Base-by-base conservation (phyloP, 2,888 invertebrate genomes). In the Lysandra coridon region DNA sequence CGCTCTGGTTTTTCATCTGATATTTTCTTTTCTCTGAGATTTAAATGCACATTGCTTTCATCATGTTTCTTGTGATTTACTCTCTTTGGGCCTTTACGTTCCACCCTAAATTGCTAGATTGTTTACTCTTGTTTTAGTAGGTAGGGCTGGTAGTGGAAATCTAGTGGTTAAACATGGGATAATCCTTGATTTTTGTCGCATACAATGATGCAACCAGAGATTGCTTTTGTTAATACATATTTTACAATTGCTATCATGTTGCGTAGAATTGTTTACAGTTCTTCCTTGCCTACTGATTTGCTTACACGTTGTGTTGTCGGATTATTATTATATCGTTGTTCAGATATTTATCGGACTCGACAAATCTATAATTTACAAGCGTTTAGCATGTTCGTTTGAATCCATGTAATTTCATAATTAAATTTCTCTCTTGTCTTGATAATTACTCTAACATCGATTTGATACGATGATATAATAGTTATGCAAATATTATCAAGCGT, bases 401-500 rank as follows among this genome's bases (percentile, higher is more conserved):
- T 30, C 64, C 23, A 10, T 7, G 23, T 30, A 64, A 64, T 64
- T 37, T 69, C 4, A 69, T 17, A 33, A 69, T 69, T 69, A 69
- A 69, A 69, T 69, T 69, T 69, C 69, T 33, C 69, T 17, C 69
- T 37, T 69, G 69, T 69, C 69, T 33, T 14, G 33, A 37, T 69
- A 69, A 69, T 69, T 69, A 69, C 69, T 69, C 14, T 69, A 69
- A 69, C 69, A 75, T 49, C 44, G 49, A 75, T 75, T 75, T 75
- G 75, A 44, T 44, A 30, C 12, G 49, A 49, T 49, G 75, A 75
- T 75, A 49, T 23, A 44, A 75, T 49, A 23, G 75, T 23, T 44
- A 44, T 75, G 75, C 75, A 75, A 49, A 75, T 75, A 23, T 75
- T 49, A 75, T 49, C 75, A 30, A 49, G 75, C 75, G 49, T 75